Evolutionary conservation across 2,888 invertebrate genomes (phyloP).

Genomic region (Meliscaeva auricollis): DNA sequence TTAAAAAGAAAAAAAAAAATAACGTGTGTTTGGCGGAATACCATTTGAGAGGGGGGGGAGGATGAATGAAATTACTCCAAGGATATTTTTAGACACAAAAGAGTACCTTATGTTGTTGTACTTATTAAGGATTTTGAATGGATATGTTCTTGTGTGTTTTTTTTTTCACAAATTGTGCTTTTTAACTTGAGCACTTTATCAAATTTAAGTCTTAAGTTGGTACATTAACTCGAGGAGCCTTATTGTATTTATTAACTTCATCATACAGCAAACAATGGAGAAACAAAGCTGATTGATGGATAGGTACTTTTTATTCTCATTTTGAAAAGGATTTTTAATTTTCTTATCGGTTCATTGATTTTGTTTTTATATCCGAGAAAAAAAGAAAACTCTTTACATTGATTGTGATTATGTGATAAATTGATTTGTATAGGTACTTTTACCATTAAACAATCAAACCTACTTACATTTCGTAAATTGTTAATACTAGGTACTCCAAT

Average conservation of each 20-base stretch:
- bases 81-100: neutral
- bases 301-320: neutral
- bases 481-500: too few relatives aligned
- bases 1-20: neutral
- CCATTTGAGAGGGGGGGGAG: neutral
- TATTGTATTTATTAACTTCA: conserved; percentile 27
- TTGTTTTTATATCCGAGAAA: neutral
- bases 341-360: conserved; percentile 2
- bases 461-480: too few relatives aligned
- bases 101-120: neutral
- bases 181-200: conserved; percentile 20
- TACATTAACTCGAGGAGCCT: conserved; percentile 17
- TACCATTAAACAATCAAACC: too few relatives aligned
- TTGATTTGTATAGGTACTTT: neutral
- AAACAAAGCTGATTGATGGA: conserved; percentile 17
- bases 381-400: neutral
- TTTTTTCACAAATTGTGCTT: neutral
- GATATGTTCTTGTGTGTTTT: neutral
- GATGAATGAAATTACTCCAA: neutral
- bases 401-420: too few relatives aligned
- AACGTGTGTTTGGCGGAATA: too few relatives aligned
- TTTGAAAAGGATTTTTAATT: neutral
- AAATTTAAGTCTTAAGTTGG: conserved; percentile 20
- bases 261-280: neutral
- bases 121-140: conserved; percentile 4